phyloP scores from a whole-genome alignment of 2,113 vertebrate species.

The Apistogramma diplotaenia region DNA sequence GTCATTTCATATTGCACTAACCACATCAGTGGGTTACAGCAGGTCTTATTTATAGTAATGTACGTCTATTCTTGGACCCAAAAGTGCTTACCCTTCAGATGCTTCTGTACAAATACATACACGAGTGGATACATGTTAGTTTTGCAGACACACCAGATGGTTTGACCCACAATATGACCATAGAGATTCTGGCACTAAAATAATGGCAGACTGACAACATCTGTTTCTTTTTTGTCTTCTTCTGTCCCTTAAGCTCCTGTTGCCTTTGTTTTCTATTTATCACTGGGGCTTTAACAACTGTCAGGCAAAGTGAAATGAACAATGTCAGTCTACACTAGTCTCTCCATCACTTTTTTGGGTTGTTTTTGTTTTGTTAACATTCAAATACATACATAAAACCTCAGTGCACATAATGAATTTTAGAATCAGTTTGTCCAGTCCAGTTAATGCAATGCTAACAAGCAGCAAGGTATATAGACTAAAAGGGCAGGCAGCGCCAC shows the following conservation, averaged over 20 bases:
- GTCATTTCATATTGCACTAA: conserved; percentile 33
- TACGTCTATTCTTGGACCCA: conserved; percentile 67
- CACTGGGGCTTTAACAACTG: conserved; percentile 44
- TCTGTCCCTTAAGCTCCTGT: conserved; percentile 46
- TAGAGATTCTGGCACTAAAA: conserved; percentile 48
- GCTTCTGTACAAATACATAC: conserved; percentile 33
- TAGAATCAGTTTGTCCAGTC: conserved; percentile 9
- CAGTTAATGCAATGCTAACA: conserved; percentile 4
- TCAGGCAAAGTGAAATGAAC: conserved; percentile 11
- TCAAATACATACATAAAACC: neutral
- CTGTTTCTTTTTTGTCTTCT: conserved; percentile 48
- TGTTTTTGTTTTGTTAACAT: neutral
- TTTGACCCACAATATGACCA: conserved; percentile 49
- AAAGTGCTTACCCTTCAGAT: conserved; percentile 50
- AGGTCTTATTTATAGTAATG: conserved; percentile 72
- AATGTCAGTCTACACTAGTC: conserved; percentile 12
- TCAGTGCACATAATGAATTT: conserved; percentile 14
- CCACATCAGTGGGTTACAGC: conserved; percentile 46
- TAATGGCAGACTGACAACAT: conserved; percentile 63
- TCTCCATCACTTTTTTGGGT: neutral
- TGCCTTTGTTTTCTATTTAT: conserved; percentile 56
- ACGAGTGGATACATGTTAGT: conserved; percentile 19
- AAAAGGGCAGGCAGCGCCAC: neutral
- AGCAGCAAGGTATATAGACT: neutral
- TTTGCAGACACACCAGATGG: conserved; percentile 68